Evolutionary conservation across 1,140 invertebrate species (phyloP).

Genomic region (Littorina saxatilis): DNA sequence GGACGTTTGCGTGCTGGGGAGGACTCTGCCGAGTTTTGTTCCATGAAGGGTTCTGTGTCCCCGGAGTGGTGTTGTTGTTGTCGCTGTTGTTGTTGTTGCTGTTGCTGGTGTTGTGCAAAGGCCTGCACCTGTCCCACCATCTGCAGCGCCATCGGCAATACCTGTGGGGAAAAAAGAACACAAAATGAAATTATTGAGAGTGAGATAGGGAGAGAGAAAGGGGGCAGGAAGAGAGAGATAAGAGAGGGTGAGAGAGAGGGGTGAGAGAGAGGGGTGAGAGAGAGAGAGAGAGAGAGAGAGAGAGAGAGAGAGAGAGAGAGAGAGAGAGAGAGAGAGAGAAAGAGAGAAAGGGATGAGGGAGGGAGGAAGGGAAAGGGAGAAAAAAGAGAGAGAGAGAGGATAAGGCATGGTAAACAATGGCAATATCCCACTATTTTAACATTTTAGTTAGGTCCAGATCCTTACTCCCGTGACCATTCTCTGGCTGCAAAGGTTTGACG

Average conservation of each 20-base stretch:
- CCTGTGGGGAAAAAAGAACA: constrained; percentile 18
- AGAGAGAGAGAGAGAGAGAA: too few species aligned
- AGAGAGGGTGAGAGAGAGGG: too few species aligned
- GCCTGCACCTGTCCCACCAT: constrained; percentile 21
- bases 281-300: too few species aligned
- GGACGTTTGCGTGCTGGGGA: constrained; percentile 10
- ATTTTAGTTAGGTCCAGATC: too few species aligned
- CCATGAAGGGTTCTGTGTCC: constrained; percentile 1
- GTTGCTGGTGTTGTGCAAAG: constrained; percentile 21
- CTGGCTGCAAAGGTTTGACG: too few species aligned
- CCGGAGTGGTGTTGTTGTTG: constrained; percentile 16
- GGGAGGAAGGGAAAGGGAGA: too few species aligned
- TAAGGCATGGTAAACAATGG: not conserved
- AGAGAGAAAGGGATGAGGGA: too few species aligned
- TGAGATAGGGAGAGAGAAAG: too few species aligned
- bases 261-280: too few species aligned
- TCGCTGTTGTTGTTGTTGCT: constrained; percentile 13
- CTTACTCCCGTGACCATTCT: too few species aligned
- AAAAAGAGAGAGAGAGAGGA: not conserved
- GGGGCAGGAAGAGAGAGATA: too few species aligned
- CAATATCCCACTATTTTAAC: not conserved
- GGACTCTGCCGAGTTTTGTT: not conserved
- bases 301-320: too few species aligned
- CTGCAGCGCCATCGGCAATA: constrained; percentile 11
- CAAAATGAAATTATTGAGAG: not conserved